Base-by-base conservation (phyloP, 2,888 invertebrate species). In the Cephus nigrinus region DNA sequence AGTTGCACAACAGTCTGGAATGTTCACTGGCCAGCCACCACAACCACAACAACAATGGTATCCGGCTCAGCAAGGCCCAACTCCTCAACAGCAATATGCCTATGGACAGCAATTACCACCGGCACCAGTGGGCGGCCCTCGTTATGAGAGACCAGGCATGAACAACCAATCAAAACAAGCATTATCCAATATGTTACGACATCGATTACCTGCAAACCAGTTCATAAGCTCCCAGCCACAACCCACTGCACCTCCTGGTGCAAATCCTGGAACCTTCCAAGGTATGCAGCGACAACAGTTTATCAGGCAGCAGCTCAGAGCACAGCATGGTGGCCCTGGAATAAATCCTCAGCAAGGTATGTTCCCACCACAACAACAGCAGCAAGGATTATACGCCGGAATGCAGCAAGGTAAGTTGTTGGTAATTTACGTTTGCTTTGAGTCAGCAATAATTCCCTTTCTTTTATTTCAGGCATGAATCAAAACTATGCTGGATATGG, bases 141-240 rank as follows among this genome's bases (percentile, higher is more conserved):
- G 92, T 76, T 92, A 90, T 73, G 91, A 92, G 73, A 87, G 94
- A 5, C 92, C 92, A 0, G 90, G 90, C 11, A 93, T 96, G 84
- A 95, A 92, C 78, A 90, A 95, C 89, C 96, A 95, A 84, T 96
- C 96, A 9, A 97, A 98, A 88, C 97, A 96, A 89, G 97, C 97
- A 0, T 92, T 98, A 69, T 96, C 96, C 75, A 95, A 97, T 87
- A 96, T 98, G 97, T 92, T 98, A 76, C 93, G 97, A 0, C 94
- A 95, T 86, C 93, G 97, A 9, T 93, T 96, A 82, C 96, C 97
- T 0, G 91, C 92, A 1, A 93, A 92, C 82, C 93, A 92, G 81
- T 92, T 92, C 76, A 91, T 92, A 86, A 90, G 90, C 0, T 85
- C 88, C 9, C 91, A 91, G 69, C 92, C 91, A 79, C 91, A 90